Conservation (phyloP, 2,888 invertebrate genomes). For the Sabatieria punctata region DNA sequence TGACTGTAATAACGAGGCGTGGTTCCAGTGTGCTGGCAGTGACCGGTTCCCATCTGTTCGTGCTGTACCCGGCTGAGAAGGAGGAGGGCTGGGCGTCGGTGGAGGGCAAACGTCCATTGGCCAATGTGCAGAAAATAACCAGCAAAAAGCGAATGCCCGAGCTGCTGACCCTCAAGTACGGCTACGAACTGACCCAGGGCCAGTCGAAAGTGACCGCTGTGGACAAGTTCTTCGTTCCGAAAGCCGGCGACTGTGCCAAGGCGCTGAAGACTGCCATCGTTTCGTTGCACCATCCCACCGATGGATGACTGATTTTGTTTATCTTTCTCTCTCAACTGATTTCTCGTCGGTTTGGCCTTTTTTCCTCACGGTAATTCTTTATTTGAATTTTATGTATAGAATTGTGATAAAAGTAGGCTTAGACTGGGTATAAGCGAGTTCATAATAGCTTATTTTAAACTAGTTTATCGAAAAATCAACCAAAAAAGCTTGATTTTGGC, state of each 20-base stretch:
- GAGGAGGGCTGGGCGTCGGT: constrained; percentile 55
- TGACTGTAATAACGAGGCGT: no score
- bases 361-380: constrained; percentile 6
- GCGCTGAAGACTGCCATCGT: constrained; percentile 26
- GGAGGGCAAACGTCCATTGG: constrained; percentile 65
- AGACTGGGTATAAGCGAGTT: no score
- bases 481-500: no score
- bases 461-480: no score
- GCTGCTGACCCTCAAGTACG: constrained; percentile 90
- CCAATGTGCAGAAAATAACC: constrained; percentile 87
- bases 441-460: no score
- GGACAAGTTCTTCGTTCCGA: constrained; percentile 25
- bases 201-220: constrained; percentile 26
- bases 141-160: constrained; percentile 87
- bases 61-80: constrained; percentile 52
- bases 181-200: constrained; percentile 30
- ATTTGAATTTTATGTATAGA: neutral
- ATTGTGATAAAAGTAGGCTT: no score
- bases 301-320: no score
- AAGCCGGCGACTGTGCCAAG: constrained; percentile 29
- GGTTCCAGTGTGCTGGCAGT: constrained; percentile 57
- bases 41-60: constrained; percentile 64
- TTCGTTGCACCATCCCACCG: constrained; percentile 13
- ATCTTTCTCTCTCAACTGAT: no score
- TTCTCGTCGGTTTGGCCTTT: constrained; percentile 9